Base-by-base conservation (phyloP, 2,888 invertebrate genomes). In the Unio pictorum region DNA sequence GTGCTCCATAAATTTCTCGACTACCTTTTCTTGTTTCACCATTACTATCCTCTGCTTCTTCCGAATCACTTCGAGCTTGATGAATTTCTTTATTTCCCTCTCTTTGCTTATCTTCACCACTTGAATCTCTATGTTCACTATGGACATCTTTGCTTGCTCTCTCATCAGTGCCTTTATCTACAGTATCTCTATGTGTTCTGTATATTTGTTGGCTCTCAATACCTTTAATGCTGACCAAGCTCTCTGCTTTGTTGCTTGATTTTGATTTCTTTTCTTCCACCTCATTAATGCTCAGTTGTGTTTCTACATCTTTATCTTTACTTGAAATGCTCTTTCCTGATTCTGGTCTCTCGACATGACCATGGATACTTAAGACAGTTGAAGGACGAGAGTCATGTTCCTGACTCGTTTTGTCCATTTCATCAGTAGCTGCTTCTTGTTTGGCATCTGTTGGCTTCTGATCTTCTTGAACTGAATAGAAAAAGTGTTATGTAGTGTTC, bases 61-160 rank as follows among this genome's bases (percentile, higher is more conserved):
- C 54, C 7, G 7, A 34, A 59, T 58, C 23, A 23, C 55, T 57
- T 55, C 26, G 34, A 23, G 20, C 28, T 58, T 59, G 6, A 55
- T 63, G 20, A 57, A 56, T 30, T 11, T 63, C 68, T 67, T 64
- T 45, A 34, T 64, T 57, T 66, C 57, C 26, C 63, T 61, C 18
- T 58, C 58, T 58, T 58, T 0, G n/a, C 1, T 8, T 23, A 7
- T 58, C 58, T 58, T 17, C 58, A 17, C 26, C 8, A 56, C 26
- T 11, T 23, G n/a, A 54, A 28, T 58, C 45, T 58, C 1, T 26
- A 58, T 3, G 23, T 8, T n/a, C n/a, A 1, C 0, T 26, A 7
- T 54, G 23, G 23, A 65, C 68, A 34, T 71, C 68, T 45, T 61
- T 67, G 15, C 45, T 54, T 55, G 45, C 57, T 7, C 18, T 23